Conservation (phyloP, 2,797 vertebrate genomes). For the Lepilemur ruficaudatus region DNA sequence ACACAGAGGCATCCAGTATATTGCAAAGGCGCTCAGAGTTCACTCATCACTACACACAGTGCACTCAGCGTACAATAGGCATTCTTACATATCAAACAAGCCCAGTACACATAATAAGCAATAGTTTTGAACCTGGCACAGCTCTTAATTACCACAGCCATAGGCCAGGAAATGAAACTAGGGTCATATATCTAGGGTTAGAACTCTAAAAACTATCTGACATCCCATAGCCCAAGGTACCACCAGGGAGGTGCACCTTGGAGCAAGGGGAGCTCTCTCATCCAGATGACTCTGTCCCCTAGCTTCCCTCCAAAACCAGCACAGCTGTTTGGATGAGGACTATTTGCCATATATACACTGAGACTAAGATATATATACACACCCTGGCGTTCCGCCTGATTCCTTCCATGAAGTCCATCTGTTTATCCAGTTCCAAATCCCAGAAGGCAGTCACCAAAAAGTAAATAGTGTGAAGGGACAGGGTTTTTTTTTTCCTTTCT, state of each 20-base stretch:
- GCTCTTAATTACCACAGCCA: conserved; percentile 29
- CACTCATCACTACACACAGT: not conserved
- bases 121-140: conserved; percentile 43
- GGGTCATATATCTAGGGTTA: conserved; percentile 21
- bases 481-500: conserved; percentile 56
- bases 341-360: conserved; percentile 31
- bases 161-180: conserved; percentile 55
- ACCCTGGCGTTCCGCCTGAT: conserved; percentile 73
- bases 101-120: conserved; percentile 29
- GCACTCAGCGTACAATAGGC: not conserved
- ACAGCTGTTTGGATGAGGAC: conserved; percentile 79
- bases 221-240: not conserved
- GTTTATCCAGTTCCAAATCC: conserved; percentile 81
- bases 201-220: conserved; percentile 32
- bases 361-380: conserved; percentile 75
- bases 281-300: conserved; percentile 59
- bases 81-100: not conserved
- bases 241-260: not conserved
- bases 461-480: conserved; percentile 82
- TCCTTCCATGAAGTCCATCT: conserved; percentile 77
- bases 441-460: conserved; percentile 80
- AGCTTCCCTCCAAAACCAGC: conserved; percentile 25
- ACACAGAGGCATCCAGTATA: not conserved
- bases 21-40: not conserved
- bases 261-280: not conserved